A percentile compares a stretch with the other conserved stretches of the same genome.
These are phyloP conservation scores for Phymanthus crucifer DNA, from an alignment of 92 coral and sea anemone species.

Conservation along the genomic window DNA sequence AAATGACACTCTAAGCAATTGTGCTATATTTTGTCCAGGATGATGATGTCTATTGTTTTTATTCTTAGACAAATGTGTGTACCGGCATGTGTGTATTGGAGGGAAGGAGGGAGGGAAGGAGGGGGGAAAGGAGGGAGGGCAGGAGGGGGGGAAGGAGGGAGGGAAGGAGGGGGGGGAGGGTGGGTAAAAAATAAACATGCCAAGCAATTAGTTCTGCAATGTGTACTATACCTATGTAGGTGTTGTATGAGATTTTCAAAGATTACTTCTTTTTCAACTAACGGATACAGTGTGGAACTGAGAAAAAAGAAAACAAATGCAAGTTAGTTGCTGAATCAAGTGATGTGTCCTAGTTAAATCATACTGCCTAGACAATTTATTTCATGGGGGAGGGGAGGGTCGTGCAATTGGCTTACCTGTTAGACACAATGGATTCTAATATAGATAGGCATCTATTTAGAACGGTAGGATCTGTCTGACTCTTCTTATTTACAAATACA, in stretches of 20 bases:
- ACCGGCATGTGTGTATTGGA: not conserved
- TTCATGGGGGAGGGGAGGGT: no score
- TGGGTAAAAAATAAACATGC: not conserved
- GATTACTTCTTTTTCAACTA: constrained; percentile 72
- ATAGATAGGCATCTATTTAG: constrained; percentile 86
- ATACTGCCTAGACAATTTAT: no score
- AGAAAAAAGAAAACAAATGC: constrained; percentile 5
- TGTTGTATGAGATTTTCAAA: constrained; percentile 87
- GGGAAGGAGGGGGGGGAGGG: not conserved
- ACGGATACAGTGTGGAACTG: constrained; percentile 77
- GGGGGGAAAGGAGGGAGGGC: not conserved
- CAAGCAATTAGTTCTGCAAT: not conserved
- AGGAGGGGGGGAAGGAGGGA: not conserved
- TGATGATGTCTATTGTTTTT: no score
- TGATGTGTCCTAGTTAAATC: no score
- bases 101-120: not conserved
- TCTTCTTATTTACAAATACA: constrained; percentile 76
- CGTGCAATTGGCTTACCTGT: constrained; percentile 76
- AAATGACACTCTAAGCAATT: no score
- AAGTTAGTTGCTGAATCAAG: not conserved
- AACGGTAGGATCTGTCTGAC: constrained; percentile 78
- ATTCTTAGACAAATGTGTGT: no score
- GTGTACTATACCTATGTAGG: constrained; percentile 75
- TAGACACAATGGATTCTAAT: constrained; percentile 80
- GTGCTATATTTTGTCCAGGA: no score